phyloP scores from a whole-genome alignment of 2,113 vertebrate species.

The Eretmochelys imbricata region DNA sequence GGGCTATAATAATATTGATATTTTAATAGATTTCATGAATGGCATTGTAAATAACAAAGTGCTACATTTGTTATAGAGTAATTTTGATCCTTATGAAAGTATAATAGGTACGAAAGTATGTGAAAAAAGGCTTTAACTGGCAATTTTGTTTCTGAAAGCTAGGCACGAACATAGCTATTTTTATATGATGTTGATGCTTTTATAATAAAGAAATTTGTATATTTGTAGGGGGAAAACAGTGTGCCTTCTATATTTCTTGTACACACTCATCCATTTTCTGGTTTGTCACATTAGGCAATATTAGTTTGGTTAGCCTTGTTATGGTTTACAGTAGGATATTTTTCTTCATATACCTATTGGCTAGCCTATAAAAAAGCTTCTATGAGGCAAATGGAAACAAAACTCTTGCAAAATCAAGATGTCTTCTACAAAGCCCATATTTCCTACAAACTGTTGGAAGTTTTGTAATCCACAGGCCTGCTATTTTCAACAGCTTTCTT shows the following conservation, averaged over 20 bases:
- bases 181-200: slow-evolving; percentile 36
- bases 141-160: background rate
- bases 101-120: rapidly evolving
- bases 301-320: background rate
- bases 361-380: background rate
- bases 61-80: background rate
- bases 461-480: background rate
- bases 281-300: background rate
- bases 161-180: background rate
- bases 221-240: slow-evolving; percentile 17
- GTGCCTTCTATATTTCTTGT: background rate
- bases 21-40: slow-evolving; percentile 11
- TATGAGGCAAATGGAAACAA: background rate
- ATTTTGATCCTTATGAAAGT: background rate
- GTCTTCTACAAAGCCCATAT: background rate
- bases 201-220: slow-evolving; percentile 45
- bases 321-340: background rate
- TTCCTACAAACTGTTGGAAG: background rate
- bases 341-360: background rate
- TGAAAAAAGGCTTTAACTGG: background rate
- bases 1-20: background rate
- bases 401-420: background rate
- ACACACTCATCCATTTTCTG: background rate
- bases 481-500: background rate
- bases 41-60: slow-evolving; percentile 1